Evolutionary conservation across 2,113 vertebrate genomes (phyloP), one percentile per base, ranked within the genome.

Genomic region (Atlantisia rogersi): DNA sequence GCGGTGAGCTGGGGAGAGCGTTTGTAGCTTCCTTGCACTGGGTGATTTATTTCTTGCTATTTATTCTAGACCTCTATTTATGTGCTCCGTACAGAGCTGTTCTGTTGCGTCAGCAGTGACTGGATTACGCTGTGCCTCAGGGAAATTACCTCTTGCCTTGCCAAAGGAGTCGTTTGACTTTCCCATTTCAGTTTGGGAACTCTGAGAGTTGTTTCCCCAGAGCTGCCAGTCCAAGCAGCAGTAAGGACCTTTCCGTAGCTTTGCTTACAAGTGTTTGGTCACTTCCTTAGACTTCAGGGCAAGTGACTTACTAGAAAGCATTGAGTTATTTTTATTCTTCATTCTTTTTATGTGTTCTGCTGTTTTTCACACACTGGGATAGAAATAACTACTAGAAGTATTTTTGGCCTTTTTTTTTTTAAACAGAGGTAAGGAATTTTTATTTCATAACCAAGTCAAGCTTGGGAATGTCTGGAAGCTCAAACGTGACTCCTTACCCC

Each of bases 181-280:
- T 62, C 58, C 55, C 40, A 1, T 7, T 32, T 63, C 12, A 35
- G 46, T 4, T 2, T 0, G 3, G 35, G 58, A 63, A n/a, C 70
- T 44, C 40, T 53, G 75, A 20, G 62, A 11, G 35, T n/a, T 68
- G 22, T 44, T 59, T 5, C 31, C 24, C 74, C 0, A 24, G 65
- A 70, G 52, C 71, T 59, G 44, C 56, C 40, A 20, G 28, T n/a
- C n/a, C 68, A 22, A 31, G 71, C 18, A 2, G 76, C 29, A 25
- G 37, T 3, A 4, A 42, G 29, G 44, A 25, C 8, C 24, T 52
- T 28, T 62, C 44, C 7, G 25, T 2, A 73, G 4, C 69, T 59
- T 52, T 48, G 60, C 10, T 78, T 82, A 26, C 6, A 52, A 68
- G 21, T 73, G 42, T 56, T 65, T 65, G 2, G 19, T 84, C 52